Conservation (phyloP, 2,113 vertebrate species). For the Mus musculus region DNA sequence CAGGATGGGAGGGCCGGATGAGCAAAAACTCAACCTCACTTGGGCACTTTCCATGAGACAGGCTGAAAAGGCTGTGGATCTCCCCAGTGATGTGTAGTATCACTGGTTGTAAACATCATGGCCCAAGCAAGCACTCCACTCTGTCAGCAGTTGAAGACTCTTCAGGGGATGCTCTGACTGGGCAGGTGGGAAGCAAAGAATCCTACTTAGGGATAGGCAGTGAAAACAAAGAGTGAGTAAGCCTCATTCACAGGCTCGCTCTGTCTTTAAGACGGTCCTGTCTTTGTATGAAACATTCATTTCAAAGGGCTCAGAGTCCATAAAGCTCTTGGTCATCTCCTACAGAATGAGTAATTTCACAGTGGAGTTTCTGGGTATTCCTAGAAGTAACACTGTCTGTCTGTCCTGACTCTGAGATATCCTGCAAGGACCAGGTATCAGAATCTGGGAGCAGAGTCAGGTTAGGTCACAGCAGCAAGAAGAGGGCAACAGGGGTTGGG, state of each 20-base stretch:
- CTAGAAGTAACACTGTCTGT: slow-evolving; percentile 63
- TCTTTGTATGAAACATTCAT: slow-evolving; percentile 71
- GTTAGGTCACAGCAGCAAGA: slow-evolving; percentile 65
- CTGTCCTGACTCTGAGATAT: slow-evolving; percentile 76
- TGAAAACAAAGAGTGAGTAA: slow-evolving; percentile 82
- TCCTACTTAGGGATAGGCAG: slow-evolving; percentile 77
- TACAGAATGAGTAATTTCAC: slow-evolving; percentile 48
- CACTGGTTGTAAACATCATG: neutral
- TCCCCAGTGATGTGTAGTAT: neutral
- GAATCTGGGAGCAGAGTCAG: slow-evolving; percentile 10
- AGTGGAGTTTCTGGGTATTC: slow-evolving; percentile 77
- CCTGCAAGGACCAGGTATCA: slow-evolving; percentile 67
- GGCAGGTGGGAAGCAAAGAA: slow-evolving; percentile 81
- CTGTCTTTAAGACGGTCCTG: slow-evolving; percentile 79
- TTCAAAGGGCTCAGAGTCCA: slow-evolving; percentile 77
- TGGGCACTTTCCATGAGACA: neutral
- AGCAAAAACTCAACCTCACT: neutral
- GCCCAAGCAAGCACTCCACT: slow-evolving; percentile 40
- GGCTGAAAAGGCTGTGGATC: neutral
- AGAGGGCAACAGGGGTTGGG: slow-evolving; percentile 72
- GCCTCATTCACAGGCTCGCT: slow-evolving; percentile 74
- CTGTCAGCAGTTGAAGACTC: neutral
- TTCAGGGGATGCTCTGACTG: slow-evolving; percentile 70
- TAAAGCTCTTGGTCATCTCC: slow-evolving; percentile 78
- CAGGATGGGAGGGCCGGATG: neutral